Base-by-base conservation (phyloP, 2,888 invertebrate species). In the Beris chalybata region DNA sequence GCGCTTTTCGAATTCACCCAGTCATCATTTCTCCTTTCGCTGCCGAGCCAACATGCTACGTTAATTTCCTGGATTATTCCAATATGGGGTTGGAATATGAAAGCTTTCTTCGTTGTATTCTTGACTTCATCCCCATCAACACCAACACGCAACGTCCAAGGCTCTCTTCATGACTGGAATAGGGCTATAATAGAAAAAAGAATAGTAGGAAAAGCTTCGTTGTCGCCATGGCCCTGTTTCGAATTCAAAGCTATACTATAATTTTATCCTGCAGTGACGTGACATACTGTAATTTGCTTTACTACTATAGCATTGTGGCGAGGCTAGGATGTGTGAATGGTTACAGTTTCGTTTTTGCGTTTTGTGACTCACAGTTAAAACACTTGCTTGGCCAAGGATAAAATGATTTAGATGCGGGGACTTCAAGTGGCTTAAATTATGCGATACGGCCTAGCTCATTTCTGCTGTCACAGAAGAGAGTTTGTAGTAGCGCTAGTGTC, bases 201-300 rank as follows among this genome's bases (percentile, higher is more conserved):
- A 61, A 48, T 50, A 5, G 2, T 7, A 38, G 52, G 61, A 61
- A 61, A 61, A 61, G 61, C 61, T 61, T 61, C 50, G 52, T 61
- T 61, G 61, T 61, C 61, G 61, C 50, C 61, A 61, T 32, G 50
- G 52, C 52, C 61, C 32, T 61, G 50, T 61, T 15, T 52, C 52
- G 61, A 61, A 38, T 52, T 38, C 38, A 43, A 15, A 52, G n/a
- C 6, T 5, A 61, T 13, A 32, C 32, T 50, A 43, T 52, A 64
- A 61, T 52, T 64, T 54, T 64, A 54, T 64, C 45, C 64, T 64
- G 64, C 64, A 64, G 64, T 64, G 54, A 64, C 47, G 64, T 64
- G 64, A 64, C 32, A 44, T 64, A 12, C 29, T 64, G 64, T 64
- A 64, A 64, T 64, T 64, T 64, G 53, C 64, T 54, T 22, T 54